phyloP scores from a whole-genome alignment of 2,888 invertebrate species.

The Ochropleura plecta region DNA sequence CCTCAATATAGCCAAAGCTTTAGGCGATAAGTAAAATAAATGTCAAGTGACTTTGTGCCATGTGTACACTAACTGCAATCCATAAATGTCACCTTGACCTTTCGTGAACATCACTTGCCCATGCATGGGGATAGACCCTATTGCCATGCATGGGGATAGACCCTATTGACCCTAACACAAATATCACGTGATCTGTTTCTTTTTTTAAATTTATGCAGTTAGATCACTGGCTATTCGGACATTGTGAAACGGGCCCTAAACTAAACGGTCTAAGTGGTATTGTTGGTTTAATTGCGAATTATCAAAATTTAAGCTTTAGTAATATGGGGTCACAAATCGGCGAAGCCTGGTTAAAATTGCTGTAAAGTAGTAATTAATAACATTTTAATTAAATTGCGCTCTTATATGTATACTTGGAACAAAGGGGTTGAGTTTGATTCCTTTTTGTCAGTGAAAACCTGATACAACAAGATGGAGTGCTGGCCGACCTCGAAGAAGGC shows the following conservation, averaged over 20 bases:
- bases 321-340: constrained; percentile 23
- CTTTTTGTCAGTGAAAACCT: constrained; percentile 65
- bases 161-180: neutral
- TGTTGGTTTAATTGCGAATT: constrained; percentile 47
- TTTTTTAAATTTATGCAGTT: constrained; percentile 1
- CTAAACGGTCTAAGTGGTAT: constrained; percentile 57
- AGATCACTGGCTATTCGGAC: constrained; percentile 7
- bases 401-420: neutral
- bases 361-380: constrained; percentile 20
- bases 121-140: neutral
- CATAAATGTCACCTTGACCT: neutral
- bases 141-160: neutral
- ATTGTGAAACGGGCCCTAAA: constrained; percentile 32
- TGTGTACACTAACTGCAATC: neutral
- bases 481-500: constrained; percentile 40
- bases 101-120: neutral
- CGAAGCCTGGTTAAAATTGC: constrained; percentile 50
- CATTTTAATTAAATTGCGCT: constrained; percentile 3
- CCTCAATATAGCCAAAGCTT: neutral
- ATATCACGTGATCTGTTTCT: neutral
- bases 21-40: neutral
- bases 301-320: constrained; percentile 34
- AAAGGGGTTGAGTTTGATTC: constrained; percentile 50
- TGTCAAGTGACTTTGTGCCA: neutral
- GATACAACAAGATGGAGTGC: constrained; percentile 51